Conservation (phyloP, 2,113 vertebrate species). For the Micronycteris hirsuta region DNA sequence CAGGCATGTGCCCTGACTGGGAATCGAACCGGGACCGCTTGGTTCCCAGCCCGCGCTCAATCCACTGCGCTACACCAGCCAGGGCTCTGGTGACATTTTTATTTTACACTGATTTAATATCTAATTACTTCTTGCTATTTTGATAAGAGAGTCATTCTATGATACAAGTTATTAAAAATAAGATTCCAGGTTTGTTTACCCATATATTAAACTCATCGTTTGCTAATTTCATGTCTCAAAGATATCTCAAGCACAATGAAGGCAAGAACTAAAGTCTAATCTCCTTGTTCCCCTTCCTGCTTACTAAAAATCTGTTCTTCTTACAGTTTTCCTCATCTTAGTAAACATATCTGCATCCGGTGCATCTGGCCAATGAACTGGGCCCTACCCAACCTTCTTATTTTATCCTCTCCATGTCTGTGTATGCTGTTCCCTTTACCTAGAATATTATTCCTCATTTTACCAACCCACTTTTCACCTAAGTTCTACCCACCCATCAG, state of each 20-base stretch:
- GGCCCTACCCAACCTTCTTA: background rate
- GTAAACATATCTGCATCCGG: background rate
- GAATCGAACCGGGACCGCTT: too few species aligned
- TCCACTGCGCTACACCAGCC: too few species aligned
- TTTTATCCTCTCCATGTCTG: background rate
- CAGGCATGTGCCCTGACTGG: too few species aligned
- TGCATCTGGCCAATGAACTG: background rate
- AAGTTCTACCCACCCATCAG: background rate
- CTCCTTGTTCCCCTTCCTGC: background rate
- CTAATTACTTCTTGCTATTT: background rate
- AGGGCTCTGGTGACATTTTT: background rate
- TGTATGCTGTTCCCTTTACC: background rate
- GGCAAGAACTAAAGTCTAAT: background rate
- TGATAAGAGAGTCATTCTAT: background rate
- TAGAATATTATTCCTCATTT: background rate
- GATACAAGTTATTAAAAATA: background rate
- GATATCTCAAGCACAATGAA: background rate
- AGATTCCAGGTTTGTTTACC: background rate
- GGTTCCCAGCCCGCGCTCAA: too few species aligned
- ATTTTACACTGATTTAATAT: conserved; percentile 4
- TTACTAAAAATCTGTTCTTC: background rate
- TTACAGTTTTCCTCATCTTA: background rate
- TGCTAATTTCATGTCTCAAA: background rate
- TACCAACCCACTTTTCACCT: background rate
- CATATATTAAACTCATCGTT: background rate